These are phyloP conservation scores for Pachyramphus minor DNA, from an alignment of 2,113 vertebrate genomes.

Conservation along the genomic window DNA sequence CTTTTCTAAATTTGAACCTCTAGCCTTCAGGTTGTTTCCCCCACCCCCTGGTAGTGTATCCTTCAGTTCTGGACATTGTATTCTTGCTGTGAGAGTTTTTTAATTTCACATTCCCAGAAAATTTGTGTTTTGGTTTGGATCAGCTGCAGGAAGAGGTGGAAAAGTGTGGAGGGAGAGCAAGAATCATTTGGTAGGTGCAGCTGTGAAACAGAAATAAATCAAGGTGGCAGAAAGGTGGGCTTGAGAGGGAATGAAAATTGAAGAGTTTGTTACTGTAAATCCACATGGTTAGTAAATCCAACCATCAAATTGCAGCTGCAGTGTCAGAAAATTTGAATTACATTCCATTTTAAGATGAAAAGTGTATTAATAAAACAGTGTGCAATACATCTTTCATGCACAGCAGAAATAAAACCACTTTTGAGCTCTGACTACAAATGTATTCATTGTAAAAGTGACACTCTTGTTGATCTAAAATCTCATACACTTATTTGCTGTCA, in stretches of 20 bases:
- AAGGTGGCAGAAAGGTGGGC: slow-evolving; percentile 30
- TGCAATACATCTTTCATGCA: not conserved
- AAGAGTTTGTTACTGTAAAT: slow-evolving; percentile 24
- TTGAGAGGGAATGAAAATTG: slow-evolving; percentile 9
- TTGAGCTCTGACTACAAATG: slow-evolving; percentile 9
- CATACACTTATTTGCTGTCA: not conserved
- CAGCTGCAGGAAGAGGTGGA: not conserved
- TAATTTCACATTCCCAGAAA: not conserved
- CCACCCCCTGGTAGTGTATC: not conserved
- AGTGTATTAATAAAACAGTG: not conserved
- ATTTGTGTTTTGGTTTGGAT: not conserved
- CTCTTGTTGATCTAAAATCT: slow-evolving; percentile 5
- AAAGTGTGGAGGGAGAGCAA: not conserved
- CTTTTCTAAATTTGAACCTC: not conserved
- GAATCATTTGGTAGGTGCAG: slow-evolving; percentile 2
- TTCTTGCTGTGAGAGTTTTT: not conserved
- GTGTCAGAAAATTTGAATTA: slow-evolving; percentile 22
- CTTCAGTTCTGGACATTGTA: not conserved
- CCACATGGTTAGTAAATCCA: slow-evolving; percentile 2
- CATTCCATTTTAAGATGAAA: not conserved
- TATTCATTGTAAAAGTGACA: slow-evolving; percentile 13
- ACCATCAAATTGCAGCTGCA: slow-evolving; percentile 4
- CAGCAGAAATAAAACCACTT: not conserved
- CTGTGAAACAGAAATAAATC: slow-evolving; percentile 56
- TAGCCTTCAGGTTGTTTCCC: not conserved